phyloP scores from a whole-genome alignment of 1,140 invertebrate species.

The Globodera rostochiensis region DNA sequence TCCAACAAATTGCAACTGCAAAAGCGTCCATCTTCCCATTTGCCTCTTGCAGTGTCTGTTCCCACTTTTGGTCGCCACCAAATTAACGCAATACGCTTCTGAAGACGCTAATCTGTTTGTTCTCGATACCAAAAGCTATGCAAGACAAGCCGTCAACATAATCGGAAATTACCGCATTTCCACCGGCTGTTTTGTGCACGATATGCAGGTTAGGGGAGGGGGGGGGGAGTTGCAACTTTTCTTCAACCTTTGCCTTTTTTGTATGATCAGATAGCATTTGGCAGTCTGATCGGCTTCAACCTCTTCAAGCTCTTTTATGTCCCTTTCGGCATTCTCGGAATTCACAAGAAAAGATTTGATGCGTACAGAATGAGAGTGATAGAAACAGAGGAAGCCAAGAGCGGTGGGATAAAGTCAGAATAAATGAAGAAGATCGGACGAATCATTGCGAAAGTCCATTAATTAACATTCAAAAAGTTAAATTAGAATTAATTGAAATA shows the following conservation, averaged over 20 bases:
- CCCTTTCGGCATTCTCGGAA: conserved; percentile 58
- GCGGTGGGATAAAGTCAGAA: not conserved
- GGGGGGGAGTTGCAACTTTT: no score
- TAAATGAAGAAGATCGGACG: conserved; percentile 4
- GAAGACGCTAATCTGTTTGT: conserved; percentile 62
- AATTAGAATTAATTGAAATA: not conserved
- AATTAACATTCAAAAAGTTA: not conserved
- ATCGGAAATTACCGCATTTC: conserved; percentile 55
- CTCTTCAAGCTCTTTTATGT: conserved; percentile 63
- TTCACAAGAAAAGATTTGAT: conserved; percentile 43
- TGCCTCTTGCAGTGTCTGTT: conserved; percentile 54
- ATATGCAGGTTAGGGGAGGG: conserved; percentile 50
- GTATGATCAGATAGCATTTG: conserved; percentile 51
- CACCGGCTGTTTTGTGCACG: conserved; percentile 62
- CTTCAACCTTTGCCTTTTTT: conserved; percentile 36
- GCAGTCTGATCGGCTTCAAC: conserved; percentile 56
- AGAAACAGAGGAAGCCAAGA: conserved; percentile 13
- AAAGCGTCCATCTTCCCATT: not conserved
- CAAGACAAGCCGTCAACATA: conserved; percentile 57
- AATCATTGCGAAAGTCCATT: not conserved
- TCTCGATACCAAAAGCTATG: conserved; percentile 56
- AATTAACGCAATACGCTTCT: conserved; percentile 61
- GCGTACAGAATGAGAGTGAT: conserved; percentile 12
- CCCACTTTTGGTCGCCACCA: conserved; percentile 62
- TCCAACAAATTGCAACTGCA: no score